Evolutionary conservation across 2,797 vertebrate species (phyloP), one percentile per base, ranked within the genome.

Genomic region (Lagodon rhomboides): DNA sequence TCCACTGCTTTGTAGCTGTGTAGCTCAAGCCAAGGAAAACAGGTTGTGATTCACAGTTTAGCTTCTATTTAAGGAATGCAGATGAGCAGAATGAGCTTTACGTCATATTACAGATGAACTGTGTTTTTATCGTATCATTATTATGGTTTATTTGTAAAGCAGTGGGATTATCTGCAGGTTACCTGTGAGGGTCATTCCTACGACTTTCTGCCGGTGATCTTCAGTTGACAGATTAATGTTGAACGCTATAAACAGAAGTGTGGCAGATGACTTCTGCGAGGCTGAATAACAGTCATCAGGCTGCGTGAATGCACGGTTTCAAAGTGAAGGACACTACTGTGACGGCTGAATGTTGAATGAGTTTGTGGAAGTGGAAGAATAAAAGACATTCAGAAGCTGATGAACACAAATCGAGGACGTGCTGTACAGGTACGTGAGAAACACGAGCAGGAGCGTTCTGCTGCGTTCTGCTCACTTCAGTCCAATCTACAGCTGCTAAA

Each of bases 181-280:
- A 53, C 62, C 10, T 64, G 43, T 46, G n/a, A 60, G 43, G 67
- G 54, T 46, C 3, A 3, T 50, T 68, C 27, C 72, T 64, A 41
- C 50, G 25, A 5, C 13, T 50, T 13, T 64, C 53, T 47, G 16
- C 25, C 51, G 56, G 68, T 46, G 27, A 75, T 47, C 5, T 73
- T 27, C 38, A 54, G 61, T 27, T 17, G 8, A 47, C 46, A 49
- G 16, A 64, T 46, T 49, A 23, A 68, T 62, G 34, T 27, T 58
- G 30, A 69, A 41, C 22, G 53, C 1, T 58, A 27, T 41, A 16
- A 38, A 38, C 38, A 38, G 2, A 38, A 25, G 61, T 43, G 9
- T 27, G 47, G 3, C n/a, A 3, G n/a, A 56, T 50, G 38, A 66
- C 15, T 16, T 25, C 11, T 51, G 18, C 38, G 22, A 30, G n/a